phyloP scores from a whole-genome alignment of 2,113 vertebrate species.

The Chloropsis cyanopogon region DNA sequence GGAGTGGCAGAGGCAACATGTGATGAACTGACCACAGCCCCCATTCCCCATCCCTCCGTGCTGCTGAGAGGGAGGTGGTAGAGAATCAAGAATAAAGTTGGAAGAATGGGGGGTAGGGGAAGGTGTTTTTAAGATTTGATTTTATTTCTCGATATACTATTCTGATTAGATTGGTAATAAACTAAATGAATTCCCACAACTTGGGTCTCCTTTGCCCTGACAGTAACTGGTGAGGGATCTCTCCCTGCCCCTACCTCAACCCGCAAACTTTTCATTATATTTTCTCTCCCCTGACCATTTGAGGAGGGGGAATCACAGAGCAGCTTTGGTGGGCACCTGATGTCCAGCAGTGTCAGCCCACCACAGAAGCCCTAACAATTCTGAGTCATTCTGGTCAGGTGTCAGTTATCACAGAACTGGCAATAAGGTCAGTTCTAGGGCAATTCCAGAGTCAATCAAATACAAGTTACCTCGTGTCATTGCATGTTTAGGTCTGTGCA shows the following conservation, averaged over 20 bases:
- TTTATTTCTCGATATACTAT: background rate
- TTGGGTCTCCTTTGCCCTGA: background rate
- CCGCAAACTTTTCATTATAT: background rate
- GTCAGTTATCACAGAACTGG: background rate
- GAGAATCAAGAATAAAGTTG: background rate
- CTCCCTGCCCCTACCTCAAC: background rate
- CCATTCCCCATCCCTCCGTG: background rate
- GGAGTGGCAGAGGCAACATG: background rate
- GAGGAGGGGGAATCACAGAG: background rate
- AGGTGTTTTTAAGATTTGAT: background rate
- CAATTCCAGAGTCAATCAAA: background rate
- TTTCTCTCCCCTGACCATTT: background rate
- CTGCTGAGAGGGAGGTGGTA: background rate
- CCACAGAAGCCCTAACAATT: background rate
- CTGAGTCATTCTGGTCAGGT: background rate
- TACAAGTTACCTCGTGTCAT: background rate
- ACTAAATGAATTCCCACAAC: background rate
- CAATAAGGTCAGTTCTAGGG: background rate
- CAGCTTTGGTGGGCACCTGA: background rate
- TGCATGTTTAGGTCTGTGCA: background rate
- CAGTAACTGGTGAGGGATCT: background rate
- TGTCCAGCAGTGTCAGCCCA: background rate
- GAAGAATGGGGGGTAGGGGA: background rate
- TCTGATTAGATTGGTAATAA: background rate
- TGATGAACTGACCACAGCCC: background rate